Percentiles rank a stretch among this genome's conserved stretches.
phyloP scores from a whole-genome alignment of 92 coral and sea anemone genomes.

The Meandrina meandrites region DNA sequence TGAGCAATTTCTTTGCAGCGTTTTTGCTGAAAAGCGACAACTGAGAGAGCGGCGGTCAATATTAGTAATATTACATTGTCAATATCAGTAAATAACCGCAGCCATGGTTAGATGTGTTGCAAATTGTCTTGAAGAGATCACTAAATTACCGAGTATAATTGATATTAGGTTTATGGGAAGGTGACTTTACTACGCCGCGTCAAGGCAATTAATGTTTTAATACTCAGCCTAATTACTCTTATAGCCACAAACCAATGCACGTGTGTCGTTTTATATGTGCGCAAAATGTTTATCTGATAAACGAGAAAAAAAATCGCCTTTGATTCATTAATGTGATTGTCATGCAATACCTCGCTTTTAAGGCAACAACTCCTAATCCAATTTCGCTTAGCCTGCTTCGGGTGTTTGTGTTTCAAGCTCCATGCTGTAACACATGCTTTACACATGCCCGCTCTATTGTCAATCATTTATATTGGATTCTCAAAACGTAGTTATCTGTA shows the following conservation, averaged over 20 bases:
- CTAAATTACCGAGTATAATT: conserved; percentile 21
- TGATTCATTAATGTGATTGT: conserved; percentile 32
- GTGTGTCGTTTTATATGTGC: conserved; percentile 17
- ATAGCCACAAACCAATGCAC: conserved; percentile 49
- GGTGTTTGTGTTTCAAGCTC: neutral
- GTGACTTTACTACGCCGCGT: conserved; percentile 35
- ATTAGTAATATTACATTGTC: neutral
- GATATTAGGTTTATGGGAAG: conserved; percentile 12
- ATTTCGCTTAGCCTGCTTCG: neutral
- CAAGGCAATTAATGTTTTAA: conserved; percentile 38
- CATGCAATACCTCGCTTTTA: neutral
- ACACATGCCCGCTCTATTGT: conserved; percentile 5
- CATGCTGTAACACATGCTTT: conserved; percentile 10
- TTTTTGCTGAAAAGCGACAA: neutral
- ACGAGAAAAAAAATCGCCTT: conserved; percentile 13
- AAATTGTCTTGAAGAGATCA: neutral
- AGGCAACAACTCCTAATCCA: conserved; percentile 26
- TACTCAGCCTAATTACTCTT: conserved; percentile 17
- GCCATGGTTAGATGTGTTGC: neutral
- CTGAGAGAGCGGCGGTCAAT: neutral
- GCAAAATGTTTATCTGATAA: conserved; percentile 31
- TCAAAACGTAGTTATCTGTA: neutral
- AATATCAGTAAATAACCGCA: conserved; percentile 18
- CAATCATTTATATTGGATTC: neutral
- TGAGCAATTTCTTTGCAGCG: neutral